phyloP scores from a whole-genome alignment of 1,140 invertebrate species.

The Rhyacophila brunnea region DNA sequence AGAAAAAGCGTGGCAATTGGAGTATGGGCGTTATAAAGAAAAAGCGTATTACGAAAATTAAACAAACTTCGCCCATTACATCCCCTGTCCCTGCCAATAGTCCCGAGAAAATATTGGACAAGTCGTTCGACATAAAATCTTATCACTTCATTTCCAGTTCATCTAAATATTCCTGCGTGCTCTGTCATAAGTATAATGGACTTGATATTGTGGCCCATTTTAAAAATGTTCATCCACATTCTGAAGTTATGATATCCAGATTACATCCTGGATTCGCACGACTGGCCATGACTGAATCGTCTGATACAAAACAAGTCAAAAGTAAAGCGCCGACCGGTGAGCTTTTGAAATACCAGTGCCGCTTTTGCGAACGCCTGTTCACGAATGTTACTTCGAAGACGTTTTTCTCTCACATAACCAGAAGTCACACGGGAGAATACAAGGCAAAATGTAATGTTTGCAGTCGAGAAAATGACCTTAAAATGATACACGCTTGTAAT shows the following conservation, averaged over 20 bases:
- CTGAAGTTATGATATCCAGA: slow-evolving; percentile 65
- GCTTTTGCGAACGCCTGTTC: slow-evolving; percentile 56
- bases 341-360: slow-evolving; percentile 38
- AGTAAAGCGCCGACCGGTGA: not conserved
- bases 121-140: not conserved
- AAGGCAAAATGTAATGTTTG: slow-evolving; percentile 62
- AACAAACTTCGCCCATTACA: not conserved
- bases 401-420: slow-evolving; percentile 66
- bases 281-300: slow-evolving; percentile 43
- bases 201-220: slow-evolving; percentile 67
- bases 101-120: not conserved
- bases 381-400: slow-evolving; percentile 40
- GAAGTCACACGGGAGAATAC: slow-evolving; percentile 73
- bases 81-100: not conserved
- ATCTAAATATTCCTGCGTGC: slow-evolving; percentile 50
- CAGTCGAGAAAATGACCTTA: not conserved
- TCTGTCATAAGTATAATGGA: slow-evolving; percentile 58
- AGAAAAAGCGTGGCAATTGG: slow-evolving; percentile 10
- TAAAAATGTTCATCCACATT: slow-evolving; percentile 58
- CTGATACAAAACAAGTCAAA: not conserved
- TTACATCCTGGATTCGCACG: slow-evolving; percentile 52
- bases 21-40: slow-evolving; percentile 12
- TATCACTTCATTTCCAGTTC: slow-evolving; percentile 46
- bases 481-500: slow-evolving; percentile 6
- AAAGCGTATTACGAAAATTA: not conserved